These are phyloP conservation scores for Psittacula derbiana DNA, from an alignment of 2,797 vertebrate genomes.

Conservation along the genomic window DNA sequence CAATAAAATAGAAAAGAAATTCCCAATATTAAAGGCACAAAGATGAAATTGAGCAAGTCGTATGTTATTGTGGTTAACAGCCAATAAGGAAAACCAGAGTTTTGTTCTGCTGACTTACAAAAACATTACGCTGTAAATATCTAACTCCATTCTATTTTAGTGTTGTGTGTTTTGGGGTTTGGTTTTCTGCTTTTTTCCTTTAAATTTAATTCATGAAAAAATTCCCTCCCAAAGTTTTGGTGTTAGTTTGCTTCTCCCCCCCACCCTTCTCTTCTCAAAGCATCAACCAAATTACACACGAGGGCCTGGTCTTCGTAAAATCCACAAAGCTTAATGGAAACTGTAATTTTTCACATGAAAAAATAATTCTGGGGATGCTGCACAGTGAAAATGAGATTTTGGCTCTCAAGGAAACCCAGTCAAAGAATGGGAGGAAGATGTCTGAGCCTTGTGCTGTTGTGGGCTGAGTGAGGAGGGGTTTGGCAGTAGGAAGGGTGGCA, in stretches of 20 bases:
- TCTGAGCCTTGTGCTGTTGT: background rate
- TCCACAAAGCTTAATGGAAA: background rate
- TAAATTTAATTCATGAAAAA: constrained; percentile 29
- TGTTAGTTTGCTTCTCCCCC: background rate
- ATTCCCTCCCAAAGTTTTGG: background rate
- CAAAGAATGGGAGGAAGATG: background rate
- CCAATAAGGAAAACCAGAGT: constrained; percentile 68
- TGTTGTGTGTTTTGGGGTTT: background rate
- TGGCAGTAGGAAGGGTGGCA: background rate
- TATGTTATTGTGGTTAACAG: constrained; percentile 70
- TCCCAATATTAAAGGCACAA: constrained; percentile 61
- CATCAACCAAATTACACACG: background rate
- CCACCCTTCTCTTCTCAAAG: background rate
- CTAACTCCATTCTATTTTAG: constrained; percentile 54
- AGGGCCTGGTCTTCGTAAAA: background rate
- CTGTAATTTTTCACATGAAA: background rate
- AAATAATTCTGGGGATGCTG: background rate
- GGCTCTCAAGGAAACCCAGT: background rate
- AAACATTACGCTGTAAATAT: constrained; percentile 63
- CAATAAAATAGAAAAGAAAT: constrained; percentile 65
- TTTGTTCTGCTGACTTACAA: constrained; percentile 64
- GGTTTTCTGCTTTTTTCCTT: background rate
- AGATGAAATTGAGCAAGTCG: constrained; percentile 50
- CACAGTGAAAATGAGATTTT: background rate
- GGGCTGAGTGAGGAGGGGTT: background rate